Conservation (phyloP, 2,888 invertebrate species). For the Rugalucina vietnamica region DNA sequence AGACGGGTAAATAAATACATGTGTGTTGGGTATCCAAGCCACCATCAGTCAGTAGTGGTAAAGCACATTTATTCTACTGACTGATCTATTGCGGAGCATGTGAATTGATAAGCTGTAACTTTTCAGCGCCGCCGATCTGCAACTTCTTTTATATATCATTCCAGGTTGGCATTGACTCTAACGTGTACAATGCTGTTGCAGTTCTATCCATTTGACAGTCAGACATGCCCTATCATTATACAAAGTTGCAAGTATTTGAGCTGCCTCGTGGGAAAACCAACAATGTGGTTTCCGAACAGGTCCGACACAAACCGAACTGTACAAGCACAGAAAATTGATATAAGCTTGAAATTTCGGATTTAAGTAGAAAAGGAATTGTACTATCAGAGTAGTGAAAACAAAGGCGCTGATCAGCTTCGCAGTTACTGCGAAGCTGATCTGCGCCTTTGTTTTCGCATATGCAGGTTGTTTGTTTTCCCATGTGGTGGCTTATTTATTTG, state of each 20-base stretch:
- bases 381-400: neutral
- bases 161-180: constrained; percentile 5
- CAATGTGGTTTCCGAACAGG: neutral
- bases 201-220: constrained; percentile 20
- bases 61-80: neutral
- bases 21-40: neutral
- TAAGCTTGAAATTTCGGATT: neutral
- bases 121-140: neutral
- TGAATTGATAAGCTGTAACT: neutral
- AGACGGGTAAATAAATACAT: neutral
- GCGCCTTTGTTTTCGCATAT: too few relatives aligned
- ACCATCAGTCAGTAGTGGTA: neutral
- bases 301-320: neutral
- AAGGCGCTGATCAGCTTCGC: neutral
- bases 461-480: too few relatives aligned
- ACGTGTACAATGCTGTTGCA: neutral
- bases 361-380: neutral
- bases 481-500: too few relatives aligned
- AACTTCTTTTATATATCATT: neutral
- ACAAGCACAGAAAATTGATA: neutral
- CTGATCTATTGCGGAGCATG: neutral
- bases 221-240: constrained; percentile 8
- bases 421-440: neutral
- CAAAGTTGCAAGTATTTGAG: constrained; percentile 18
- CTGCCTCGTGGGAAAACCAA: neutral